These are phyloP conservation scores for Dinothrombium tinctorium DNA, from an alignment of 1,140 invertebrate species.

Conservation along the genomic window DNA sequence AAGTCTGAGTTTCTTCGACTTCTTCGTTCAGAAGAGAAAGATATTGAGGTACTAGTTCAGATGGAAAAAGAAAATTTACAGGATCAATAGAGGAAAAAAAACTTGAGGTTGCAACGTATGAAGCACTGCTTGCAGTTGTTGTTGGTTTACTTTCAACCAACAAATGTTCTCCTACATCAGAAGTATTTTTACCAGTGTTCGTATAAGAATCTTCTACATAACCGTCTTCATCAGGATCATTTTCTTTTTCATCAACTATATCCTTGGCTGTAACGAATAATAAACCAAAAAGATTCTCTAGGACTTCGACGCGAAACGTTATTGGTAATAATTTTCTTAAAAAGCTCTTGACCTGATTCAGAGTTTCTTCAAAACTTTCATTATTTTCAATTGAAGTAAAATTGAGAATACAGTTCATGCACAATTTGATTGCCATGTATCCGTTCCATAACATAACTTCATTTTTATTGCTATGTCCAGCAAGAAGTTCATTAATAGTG, in stretches of 20 bases:
- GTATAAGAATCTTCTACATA: slow-evolving; percentile 3
- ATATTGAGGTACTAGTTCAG: slow-evolving; percentile 4
- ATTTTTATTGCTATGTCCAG: background rate
- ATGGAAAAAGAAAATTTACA: slow-evolving; percentile 7
- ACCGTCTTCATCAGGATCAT: slow-evolving; percentile 6
- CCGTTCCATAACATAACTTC: slow-evolving; percentile 1
- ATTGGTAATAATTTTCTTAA: slow-evolving; percentile 19
- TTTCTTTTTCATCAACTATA: slow-evolving; percentile 15
- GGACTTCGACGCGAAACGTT: slow-evolving; percentile 21
- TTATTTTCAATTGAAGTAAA: slow-evolving; percentile 1
- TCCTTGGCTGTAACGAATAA: slow-evolving; percentile 22
- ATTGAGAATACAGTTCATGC: background rate
- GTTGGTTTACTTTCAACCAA: background rate
- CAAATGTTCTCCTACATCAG: background rate
- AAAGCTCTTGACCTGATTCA: background rate
- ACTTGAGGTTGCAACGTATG: background rate
- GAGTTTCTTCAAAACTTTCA: background rate
- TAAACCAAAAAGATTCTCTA: slow-evolving; percentile 25
- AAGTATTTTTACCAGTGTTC: too few relatives aligned
- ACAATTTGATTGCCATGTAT: background rate
- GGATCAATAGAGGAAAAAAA: background rate
- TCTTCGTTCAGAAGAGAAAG: slow-evolving; percentile 5
- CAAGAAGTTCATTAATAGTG: background rate
- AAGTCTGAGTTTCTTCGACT: slow-evolving; percentile 1
- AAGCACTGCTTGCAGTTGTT: background rate